These are phyloP conservation scores for Solenopsis fugax DNA, from an alignment of 1,140 invertebrate species.

Conservation along the genomic window DNA sequence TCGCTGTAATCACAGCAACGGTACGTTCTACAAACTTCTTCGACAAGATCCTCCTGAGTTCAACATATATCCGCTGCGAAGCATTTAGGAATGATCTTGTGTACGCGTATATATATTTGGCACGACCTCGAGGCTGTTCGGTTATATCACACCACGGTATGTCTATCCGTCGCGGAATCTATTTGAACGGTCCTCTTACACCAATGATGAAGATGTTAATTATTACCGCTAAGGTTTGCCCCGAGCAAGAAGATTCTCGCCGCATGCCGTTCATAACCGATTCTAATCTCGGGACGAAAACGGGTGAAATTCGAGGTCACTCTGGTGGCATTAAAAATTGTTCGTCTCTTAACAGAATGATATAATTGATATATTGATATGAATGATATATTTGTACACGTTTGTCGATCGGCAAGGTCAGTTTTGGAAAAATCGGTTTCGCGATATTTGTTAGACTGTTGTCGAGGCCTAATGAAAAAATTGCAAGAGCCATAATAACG, in stretches of 20 bases:
- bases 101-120: constrained; percentile 31
- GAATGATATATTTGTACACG: not conserved
- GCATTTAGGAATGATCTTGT: constrained; percentile 53
- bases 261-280: no score
- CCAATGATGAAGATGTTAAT: constrained; percentile 78
- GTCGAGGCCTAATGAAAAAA: not conserved
- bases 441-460: not conserved
- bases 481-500: not conserved
- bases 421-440: not conserved
- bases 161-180: constrained; percentile 71
- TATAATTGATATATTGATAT: no score
- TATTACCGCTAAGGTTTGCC: constrained; percentile 72
- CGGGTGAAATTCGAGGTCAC: constrained; percentile 69
- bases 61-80: not conserved
- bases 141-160: constrained; percentile 28
- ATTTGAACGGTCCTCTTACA: constrained; percentile 69
- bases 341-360: not conserved
- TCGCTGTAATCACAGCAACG: constrained; percentile 23
- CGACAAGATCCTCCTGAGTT: not conserved
- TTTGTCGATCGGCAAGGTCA: not conserved
- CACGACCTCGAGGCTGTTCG: constrained; percentile 70
- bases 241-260: constrained; percentile 15
- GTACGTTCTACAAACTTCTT: constrained; percentile 44
- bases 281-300: constrained; percentile 59
- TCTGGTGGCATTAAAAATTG: constrained; percentile 45